Percentiles rank a stretch among this genome's conserved stretches.
Conservation (phyloP, 2,888 invertebrate species). For the Lathronympha strigana region DNA sequence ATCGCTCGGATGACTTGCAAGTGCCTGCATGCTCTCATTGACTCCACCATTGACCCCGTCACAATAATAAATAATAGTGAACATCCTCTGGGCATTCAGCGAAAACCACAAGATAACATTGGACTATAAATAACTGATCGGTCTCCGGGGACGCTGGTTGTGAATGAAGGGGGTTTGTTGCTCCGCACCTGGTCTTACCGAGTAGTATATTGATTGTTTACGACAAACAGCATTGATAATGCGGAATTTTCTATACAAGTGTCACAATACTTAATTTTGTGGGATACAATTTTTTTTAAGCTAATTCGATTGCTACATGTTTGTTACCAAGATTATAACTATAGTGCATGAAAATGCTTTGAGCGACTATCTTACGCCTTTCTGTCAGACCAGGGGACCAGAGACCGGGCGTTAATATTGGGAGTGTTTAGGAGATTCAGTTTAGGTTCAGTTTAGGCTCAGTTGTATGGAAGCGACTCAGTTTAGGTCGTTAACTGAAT, state of each 20-base stretch:
- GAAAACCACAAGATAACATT: slow-evolving; percentile 56
- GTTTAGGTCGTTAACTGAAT: no score
- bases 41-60: slow-evolving; percentile 80
- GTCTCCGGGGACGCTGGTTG: slow-evolving; percentile 58
- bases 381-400: no score
- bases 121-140: slow-evolving; percentile 66
- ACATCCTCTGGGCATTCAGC: slow-evolving; percentile 68
- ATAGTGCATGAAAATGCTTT: no score
- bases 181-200: slow-evolving; percentile 55
- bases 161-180: slow-evolving; percentile 54
- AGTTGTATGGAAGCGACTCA: no score
- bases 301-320: neutral
- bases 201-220: slow-evolving; percentile 21
- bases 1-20: slow-evolving; percentile 79
- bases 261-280: neutral
- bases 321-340: no score
- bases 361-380: no score
- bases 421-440: no score
- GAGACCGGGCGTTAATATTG: no score
- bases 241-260: slow-evolving; percentile 14
- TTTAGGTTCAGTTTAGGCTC: no score
- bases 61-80: slow-evolving; percentile 75
- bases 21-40: slow-evolving; percentile 78
- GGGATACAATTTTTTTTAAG: neutral
- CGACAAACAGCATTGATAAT: slow-evolving; percentile 21